phyloP scores from a whole-genome alignment of 2,888 invertebrate genomes.

The Phengaris alcon region DNA sequence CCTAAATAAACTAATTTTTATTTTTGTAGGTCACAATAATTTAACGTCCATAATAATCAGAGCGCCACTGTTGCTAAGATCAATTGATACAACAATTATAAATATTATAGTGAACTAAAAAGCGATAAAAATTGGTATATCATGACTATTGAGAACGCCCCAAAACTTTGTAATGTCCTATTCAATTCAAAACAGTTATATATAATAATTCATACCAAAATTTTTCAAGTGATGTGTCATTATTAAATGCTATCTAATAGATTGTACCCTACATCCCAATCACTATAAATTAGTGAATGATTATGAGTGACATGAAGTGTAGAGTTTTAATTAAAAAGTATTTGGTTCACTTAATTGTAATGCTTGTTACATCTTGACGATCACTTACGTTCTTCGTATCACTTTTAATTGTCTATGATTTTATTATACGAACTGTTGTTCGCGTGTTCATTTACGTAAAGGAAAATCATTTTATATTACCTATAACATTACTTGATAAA shows the following conservation, averaged over 20 bases:
- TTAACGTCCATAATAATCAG: too few species aligned
- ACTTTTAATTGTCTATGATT: not conserved
- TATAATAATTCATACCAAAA: not conserved
- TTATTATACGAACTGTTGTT: not conserved
- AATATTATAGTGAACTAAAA: too few species aligned
- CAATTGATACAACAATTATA: too few species aligned
- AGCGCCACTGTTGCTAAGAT: too few species aligned
- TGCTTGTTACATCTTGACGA: not conserved
- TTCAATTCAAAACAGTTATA: too few species aligned
- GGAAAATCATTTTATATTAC: not conserved
- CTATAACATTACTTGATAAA: too few species aligned
- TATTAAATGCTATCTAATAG: slow-evolving; percentile 10
- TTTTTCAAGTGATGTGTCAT: not conserved
- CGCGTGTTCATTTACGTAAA: not conserved
- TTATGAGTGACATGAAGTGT: slow-evolving; percentile 18
- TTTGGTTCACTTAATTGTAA: slow-evolving; percentile 10
- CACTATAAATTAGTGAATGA: slow-evolving; percentile 10
- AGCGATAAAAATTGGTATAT: too few species aligned
- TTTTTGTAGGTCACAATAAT: too few species aligned
- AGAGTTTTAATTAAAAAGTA: slow-evolving; percentile 19
- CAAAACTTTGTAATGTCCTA: too few species aligned
- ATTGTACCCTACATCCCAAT: not conserved
- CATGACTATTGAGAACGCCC: too few species aligned
- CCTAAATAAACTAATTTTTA: not conserved
- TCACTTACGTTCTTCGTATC: not conserved